Conservation (phyloP, 1,140 invertebrate genomes). For the Drosophila sturtevanti region DNA sequence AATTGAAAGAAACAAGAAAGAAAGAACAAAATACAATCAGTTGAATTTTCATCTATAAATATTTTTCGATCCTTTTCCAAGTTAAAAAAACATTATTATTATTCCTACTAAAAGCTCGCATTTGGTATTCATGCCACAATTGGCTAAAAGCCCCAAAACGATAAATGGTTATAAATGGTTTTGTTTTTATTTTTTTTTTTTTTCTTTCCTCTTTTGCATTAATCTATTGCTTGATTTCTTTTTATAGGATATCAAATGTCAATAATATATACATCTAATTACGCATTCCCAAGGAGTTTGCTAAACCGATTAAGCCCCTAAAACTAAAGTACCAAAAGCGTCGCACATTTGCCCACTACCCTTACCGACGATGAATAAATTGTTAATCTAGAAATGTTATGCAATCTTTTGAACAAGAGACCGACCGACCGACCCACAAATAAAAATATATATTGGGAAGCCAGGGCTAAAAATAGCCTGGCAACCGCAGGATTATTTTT, state of each 20-base stretch:
- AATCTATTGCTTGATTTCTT: background rate
- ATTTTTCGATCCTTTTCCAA: no score
- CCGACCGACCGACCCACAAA: background rate
- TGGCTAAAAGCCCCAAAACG: background rate
- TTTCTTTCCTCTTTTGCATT: background rate
- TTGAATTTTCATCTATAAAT: background rate
- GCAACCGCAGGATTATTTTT: slow-evolving; percentile 27
- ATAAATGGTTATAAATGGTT: background rate
- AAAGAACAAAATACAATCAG: background rate
- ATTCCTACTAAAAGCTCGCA: no score
- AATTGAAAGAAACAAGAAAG: background rate
- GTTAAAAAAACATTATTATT: no score
- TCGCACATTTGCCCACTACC: no score
- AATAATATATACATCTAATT: background rate
- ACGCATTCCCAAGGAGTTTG: background rate
- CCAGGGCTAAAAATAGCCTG: slow-evolving; percentile 36
- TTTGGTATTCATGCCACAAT: background rate
- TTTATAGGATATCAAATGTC: background rate
- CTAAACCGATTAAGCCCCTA: background rate
- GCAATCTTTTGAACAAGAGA: background rate
- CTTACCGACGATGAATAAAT: background rate
- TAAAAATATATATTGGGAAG: background rate
- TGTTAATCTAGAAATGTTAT: slow-evolving; percentile 12
- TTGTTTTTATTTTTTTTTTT: no score
- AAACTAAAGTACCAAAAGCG: background rate